Conservation (phyloP, 2,797 vertebrate genomes). For the Phataginus tricuspis region DNA sequence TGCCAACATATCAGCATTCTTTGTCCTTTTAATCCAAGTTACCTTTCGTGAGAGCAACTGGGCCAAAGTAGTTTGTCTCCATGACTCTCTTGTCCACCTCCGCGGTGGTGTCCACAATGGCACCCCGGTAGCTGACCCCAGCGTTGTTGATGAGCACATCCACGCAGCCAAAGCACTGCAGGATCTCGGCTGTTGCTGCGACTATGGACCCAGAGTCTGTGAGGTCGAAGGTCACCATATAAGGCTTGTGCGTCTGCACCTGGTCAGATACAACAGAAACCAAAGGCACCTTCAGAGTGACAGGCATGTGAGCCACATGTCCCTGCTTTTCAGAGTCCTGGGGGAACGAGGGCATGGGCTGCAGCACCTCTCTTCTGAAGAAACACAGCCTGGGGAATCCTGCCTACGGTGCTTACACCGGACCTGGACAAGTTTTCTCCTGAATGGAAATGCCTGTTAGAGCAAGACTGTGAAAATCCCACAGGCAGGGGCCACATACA, state of each 20-base stretch:
- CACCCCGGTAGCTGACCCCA: constrained; percentile 96
- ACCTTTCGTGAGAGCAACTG: constrained; percentile 99
- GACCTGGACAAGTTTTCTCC: not conserved
- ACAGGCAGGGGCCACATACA: too few relatives aligned
- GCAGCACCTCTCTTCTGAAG: not conserved
- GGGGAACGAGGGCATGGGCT: not conserved
- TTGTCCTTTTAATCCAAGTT: not conserved
- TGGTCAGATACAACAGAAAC: constrained; percentile 55
- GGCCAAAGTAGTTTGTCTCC: constrained; percentile 98
- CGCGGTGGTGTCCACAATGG: constrained; percentile 90
- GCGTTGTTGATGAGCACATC: constrained; percentile 97
- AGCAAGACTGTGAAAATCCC: not conserved
- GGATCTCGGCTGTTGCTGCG: constrained; percentile 90
- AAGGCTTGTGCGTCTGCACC: constrained; percentile 87
- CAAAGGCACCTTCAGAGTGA: not conserved
- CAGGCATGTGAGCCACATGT: not conserved
- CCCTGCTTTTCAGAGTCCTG: not conserved
- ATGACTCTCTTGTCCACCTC: constrained; percentile 95
- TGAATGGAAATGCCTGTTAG: not conserved
- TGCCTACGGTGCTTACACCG: too few relatives aligned
- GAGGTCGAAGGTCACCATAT: constrained; percentile 92
- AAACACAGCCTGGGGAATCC: not conserved
- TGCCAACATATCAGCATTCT: not conserved
- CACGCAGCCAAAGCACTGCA: constrained; percentile 90
- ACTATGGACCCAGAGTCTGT: constrained; percentile 85